Evolutionary conservation across 1,140 invertebrate species (phyloP), one percentile per base, ranked within the genome.

Genomic region (Acromyrmex charruanus): DNA sequence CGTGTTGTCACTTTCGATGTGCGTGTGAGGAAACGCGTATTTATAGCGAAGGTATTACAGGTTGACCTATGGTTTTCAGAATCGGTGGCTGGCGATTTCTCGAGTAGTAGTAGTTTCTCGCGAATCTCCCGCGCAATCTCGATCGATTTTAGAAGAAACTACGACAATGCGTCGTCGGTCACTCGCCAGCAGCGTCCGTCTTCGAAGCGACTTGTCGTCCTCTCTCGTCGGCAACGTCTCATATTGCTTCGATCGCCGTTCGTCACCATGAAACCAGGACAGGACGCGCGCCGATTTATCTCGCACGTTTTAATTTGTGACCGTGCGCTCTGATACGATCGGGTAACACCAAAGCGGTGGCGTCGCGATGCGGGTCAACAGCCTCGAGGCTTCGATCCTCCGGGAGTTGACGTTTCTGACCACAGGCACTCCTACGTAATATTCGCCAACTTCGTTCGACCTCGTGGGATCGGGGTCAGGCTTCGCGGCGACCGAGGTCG

Each of bases 11-110:
- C 28, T 53, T 4, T 35, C 1, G 35, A 49, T 51, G 59, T 66
- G 59, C 16, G 39, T 63, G 65, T 75, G 74, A 85, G 86, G 85
- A 88, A 88, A 88, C 81, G 82, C 81, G 71, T 90, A 90, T 90
- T 90, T 90, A 88, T 88, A 90, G 86, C 49, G 51, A 28, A 35
- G 58, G 87, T 82, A 6, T 35, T 35, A 59, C 44, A 71, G 35
- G 14, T 68, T 28, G 84, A 39, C 12, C 39, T 68, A 59, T 66
- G 80, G 87, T 63, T 77, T 89, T 55, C 85, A 87, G 88, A 66
- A 77, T 44, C 39, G 82, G 61, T 55, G 66, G 44, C 12, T 59
- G 53, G 12, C 39, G 28, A n/a, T 63, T 31, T 31, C 31, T 31
- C 14, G 14, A 39, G 28, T 35, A 81, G 53, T 79, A 51, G 28